These are phyloP conservation scores for Microcebus lehilahytsara DNA, from an alignment of 2,113 vertebrate genomes.

Conservation along the genomic window DNA sequence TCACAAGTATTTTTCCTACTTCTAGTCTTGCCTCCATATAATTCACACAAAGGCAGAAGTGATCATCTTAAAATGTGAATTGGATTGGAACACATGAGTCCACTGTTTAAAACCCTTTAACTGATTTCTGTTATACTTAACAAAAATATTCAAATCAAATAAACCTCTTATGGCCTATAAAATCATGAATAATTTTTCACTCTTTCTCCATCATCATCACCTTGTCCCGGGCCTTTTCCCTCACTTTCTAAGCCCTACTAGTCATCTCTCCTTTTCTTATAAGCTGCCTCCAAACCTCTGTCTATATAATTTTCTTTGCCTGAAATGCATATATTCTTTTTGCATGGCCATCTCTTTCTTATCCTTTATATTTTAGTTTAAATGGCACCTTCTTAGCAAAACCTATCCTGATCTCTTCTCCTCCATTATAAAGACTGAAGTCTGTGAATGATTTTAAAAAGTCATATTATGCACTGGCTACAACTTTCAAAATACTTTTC, in stretches of 20 bases:
- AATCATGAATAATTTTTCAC: background rate
- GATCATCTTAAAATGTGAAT: constrained; percentile 6
- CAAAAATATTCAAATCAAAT: background rate
- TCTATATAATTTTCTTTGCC: background rate
- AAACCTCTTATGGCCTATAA: background rate
- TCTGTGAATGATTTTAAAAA: constrained; percentile 20
- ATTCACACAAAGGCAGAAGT: background rate
- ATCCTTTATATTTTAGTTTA: constrained; percentile 37
- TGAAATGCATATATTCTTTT: background rate
- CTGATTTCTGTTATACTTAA: background rate
- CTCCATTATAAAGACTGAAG: background rate
- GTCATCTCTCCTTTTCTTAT: background rate
- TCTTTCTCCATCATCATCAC: background rate
- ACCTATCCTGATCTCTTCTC: background rate
- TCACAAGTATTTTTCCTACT: background rate
- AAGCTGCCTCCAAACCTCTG: background rate
- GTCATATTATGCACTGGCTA: background rate
- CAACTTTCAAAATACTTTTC: background rate
- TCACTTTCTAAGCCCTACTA: background rate
- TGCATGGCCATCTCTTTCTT: background rate
- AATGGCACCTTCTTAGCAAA: background rate
- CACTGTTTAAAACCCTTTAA: constrained; percentile 18
- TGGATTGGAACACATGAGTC: background rate
- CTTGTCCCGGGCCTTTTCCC: background rate
- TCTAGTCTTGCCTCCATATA: background rate